Conservation (phyloP, 1,140 invertebrate species). For the Trichonephila clavata region DNA sequence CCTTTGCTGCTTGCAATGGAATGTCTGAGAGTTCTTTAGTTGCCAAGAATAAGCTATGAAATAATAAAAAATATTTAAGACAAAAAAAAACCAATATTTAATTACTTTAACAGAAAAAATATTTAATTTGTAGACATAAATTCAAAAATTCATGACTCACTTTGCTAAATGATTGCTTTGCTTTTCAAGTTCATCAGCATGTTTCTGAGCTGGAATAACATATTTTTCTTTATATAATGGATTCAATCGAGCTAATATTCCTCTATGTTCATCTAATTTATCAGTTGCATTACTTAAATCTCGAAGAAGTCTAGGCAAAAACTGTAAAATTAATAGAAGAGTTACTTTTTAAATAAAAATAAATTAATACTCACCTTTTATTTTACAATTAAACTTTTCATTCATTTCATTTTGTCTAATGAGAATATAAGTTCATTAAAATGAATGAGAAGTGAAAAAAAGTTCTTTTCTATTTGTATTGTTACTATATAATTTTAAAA, state of each 20-base stretch:
- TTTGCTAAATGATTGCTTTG: constrained; percentile 80
- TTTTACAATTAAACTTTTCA: too few species aligned
- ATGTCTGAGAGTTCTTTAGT: constrained; percentile 80
- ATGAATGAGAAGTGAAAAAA: too few species aligned
- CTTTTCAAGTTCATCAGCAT: constrained; percentile 85
- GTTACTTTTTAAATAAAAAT: too few species aligned
- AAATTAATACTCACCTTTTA: too few species aligned
- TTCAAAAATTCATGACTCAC: constrained; percentile 2
- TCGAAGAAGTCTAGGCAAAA: constrained; percentile 72
- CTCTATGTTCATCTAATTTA: constrained; percentile 78
- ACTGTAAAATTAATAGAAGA: not conserved
- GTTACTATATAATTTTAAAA: too few species aligned
- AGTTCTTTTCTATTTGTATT: too few species aligned
- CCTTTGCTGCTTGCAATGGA: constrained; percentile 89
- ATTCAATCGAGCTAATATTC: constrained; percentile 84
- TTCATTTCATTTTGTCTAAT: too few species aligned
- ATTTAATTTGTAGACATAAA: too few species aligned
- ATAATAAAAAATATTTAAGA: not conserved
- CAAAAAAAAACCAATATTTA: not conserved
- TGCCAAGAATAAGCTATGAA: constrained; percentile 77
- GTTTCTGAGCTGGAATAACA: constrained; percentile 85
- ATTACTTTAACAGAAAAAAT: too few species aligned
- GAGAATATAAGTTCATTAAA: too few species aligned
- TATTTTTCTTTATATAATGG: constrained; percentile 86
- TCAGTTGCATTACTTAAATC: constrained; percentile 79